Evolutionary conservation across 2,888 invertebrate species (phyloP).

Genomic region (Agrotis clavis): DNA sequence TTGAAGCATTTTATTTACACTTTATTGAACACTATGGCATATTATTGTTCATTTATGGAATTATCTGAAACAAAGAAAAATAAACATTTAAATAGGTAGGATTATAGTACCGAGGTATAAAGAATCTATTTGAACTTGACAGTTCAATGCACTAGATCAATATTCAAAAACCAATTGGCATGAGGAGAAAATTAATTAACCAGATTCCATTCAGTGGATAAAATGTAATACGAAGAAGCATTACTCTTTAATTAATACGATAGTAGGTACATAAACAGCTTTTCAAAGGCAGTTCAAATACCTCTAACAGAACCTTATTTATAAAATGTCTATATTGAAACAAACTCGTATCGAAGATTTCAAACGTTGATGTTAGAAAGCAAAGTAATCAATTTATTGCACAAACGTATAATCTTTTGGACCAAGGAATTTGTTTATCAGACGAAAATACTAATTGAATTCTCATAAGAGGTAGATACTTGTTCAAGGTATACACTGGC

Average conservation of each 20-base stretch:
- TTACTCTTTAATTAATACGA: conserved; percentile 34
- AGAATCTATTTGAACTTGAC: not conserved
- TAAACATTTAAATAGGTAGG: not conserved
- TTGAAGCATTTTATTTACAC: conserved; percentile 66
- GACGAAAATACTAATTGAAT: not conserved
- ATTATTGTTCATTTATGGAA: conserved; percentile 65
- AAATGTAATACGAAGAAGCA: conserved; percentile 16
- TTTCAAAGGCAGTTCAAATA: conserved; percentile 42
- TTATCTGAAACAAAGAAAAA: conserved; percentile 82
- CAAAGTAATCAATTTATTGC: conserved; percentile 19
- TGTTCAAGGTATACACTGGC: too few relatives aligned
- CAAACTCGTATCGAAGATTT: conserved; percentile 45
- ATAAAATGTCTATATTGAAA: conserved; percentile 47
- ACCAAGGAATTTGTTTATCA: not conserved
- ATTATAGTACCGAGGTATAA: accelerated
- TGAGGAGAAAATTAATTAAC: conserved; percentile 29
- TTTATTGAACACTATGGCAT: conserved; percentile 79
- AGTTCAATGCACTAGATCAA: not conserved
- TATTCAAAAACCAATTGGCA: conserved; percentile 5
- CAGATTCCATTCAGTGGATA: conserved; percentile 21
- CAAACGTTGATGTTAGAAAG: conserved; percentile 18
- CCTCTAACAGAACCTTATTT: conserved; percentile 40
- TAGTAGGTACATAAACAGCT: conserved; percentile 20
- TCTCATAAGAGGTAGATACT: not conserved
- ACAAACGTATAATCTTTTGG: not conserved